phyloP scores from a whole-genome alignment of 1,140 invertebrate genomes.

The Drosophila triauraria region DNA sequence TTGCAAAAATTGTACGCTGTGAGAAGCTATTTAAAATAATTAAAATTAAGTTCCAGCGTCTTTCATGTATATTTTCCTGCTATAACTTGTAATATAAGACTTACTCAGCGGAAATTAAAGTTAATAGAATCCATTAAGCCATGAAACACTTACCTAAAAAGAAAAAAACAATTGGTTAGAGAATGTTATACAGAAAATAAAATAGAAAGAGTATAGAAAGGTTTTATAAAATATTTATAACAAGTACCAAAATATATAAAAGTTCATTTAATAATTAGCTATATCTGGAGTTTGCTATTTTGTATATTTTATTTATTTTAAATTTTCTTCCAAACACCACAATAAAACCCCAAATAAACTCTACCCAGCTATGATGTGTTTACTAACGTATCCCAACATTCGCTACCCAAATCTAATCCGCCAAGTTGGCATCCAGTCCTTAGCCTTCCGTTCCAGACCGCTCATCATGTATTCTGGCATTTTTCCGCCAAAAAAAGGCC shows the following conservation, averaged over 20 bases:
- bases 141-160: constrained; percentile 59
- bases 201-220: neutral
- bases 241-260: neutral
- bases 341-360: neutral
- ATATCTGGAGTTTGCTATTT: neutral
- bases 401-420: constrained; percentile 14
- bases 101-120: constrained; percentile 9
- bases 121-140: neutral
- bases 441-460: constrained; percentile 12
- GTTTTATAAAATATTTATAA: neutral
- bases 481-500: constrained; percentile 30
- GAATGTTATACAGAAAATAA: neutral
- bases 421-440: constrained; percentile 1
- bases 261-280: too few relatives aligned
- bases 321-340: neutral
- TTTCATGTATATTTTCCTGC: neutral
- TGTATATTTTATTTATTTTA: neutral
- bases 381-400: constrained; percentile 8
- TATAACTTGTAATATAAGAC: neutral
- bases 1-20: neutral
- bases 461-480: constrained; percentile 40
- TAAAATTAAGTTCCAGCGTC: too few relatives aligned
- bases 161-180: constrained; percentile 1
- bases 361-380: neutral
- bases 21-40: neutral